Conservation (phyloP, 2,797 vertebrate genomes). For the Neosilurus hyrtlii region DNA sequence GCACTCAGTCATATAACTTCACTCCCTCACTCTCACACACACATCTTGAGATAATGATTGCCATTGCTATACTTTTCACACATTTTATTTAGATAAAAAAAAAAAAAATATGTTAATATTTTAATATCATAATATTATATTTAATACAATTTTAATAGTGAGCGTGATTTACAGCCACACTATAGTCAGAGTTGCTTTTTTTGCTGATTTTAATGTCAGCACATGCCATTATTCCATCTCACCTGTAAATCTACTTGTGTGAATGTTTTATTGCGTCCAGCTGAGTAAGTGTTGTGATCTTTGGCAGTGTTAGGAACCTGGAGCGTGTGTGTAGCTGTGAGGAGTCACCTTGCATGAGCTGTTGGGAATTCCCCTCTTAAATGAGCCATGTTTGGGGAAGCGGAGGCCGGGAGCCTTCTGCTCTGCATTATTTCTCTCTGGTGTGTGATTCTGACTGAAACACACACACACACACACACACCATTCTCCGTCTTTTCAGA, state of each 20-base stretch:
- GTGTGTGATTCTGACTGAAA: constrained; percentile 26
- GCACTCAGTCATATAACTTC: too few species aligned
- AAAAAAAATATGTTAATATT: too few species aligned
- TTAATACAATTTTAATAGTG: too few species aligned
- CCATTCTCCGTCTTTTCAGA: constrained; percentile 18
- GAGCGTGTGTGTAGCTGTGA: constrained; percentile 34
- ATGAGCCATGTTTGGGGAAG: constrained; percentile 52
- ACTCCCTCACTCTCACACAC: too few species aligned
- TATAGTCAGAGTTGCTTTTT: too few species aligned
- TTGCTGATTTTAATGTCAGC: not conserved
- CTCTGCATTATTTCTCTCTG: constrained; percentile 28
- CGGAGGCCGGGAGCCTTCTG: constrained; percentile 27
- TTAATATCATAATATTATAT: too few species aligned
- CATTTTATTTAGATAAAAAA: too few species aligned
- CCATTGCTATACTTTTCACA: too few species aligned
- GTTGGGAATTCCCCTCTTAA: constrained; percentile 52
- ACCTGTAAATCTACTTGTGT: not conserved
- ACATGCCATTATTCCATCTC: not conserved
- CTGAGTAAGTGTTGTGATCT: not conserved
- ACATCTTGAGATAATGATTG: too few species aligned
- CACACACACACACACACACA: not conserved
- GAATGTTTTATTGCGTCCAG: not conserved
- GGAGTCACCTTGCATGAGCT: constrained; percentile 47
- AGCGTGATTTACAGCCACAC: not conserved
- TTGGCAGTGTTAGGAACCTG: constrained; percentile 24